Conservation (phyloP, 2,113 vertebrate genomes). For the Phocoena phocoena region DNA sequence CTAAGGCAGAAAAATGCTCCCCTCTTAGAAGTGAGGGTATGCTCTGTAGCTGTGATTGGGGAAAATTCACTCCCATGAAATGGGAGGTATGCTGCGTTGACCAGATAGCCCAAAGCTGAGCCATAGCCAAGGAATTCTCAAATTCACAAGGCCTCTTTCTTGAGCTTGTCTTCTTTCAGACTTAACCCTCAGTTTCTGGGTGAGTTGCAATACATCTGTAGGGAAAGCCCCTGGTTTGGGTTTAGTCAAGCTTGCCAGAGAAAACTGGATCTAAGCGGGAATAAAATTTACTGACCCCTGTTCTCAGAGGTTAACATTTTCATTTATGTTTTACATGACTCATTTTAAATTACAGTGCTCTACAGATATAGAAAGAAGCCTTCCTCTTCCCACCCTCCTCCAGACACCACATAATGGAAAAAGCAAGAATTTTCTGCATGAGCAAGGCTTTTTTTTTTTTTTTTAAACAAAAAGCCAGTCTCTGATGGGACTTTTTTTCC, state of each 20-base stretch:
- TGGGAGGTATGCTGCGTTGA: not conserved
- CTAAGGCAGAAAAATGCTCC: not conserved
- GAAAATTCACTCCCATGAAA: not conserved
- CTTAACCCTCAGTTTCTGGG: not conserved
- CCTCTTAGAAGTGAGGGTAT: not conserved
- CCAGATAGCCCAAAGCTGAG: not conserved
- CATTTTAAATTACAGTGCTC: constrained; percentile 75
- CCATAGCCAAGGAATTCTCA: not conserved
- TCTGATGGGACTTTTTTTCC: constrained; percentile 67
- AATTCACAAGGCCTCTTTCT: not conserved
- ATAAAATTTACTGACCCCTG: constrained; percentile 65
- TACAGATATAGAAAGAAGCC: constrained; percentile 57
- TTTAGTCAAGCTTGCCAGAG: constrained; percentile 47
- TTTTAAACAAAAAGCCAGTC: constrained; percentile 54
- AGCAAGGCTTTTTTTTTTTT: constrained; percentile 36
- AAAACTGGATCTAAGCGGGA: constrained; percentile 49
- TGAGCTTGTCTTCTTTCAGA: not conserved
- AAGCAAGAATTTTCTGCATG: constrained; percentile 72
- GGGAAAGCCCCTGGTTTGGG: constrained; percentile 53
- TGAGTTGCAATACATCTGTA: not conserved
- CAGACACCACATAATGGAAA: constrained; percentile 71
- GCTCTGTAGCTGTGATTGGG: not conserved
- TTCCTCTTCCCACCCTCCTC: constrained; percentile 65
- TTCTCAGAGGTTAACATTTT: constrained; percentile 64
- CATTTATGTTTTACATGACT: constrained; percentile 71